Conservation (phyloP, 2,888 invertebrate species). For the Hedychridium roseum region DNA sequence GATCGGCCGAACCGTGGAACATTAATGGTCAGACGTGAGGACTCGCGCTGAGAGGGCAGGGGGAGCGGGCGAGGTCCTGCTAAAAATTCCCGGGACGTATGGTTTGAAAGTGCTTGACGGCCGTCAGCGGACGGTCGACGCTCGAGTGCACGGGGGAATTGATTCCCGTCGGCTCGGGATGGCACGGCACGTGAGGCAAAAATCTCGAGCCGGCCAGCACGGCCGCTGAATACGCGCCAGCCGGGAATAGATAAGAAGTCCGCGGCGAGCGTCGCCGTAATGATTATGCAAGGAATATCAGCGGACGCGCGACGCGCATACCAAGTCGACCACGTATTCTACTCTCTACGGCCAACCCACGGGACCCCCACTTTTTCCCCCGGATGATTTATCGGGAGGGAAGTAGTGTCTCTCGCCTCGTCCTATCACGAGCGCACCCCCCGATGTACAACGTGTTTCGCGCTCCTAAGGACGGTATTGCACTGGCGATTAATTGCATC, state of each 20-base stretch:
- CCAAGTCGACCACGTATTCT: slow-evolving; percentile 39
- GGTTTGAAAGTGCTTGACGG: too few species aligned
- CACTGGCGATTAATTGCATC: too few species aligned
- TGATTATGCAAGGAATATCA: slow-evolving; percentile 57
- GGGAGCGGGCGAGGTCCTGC: too few species aligned
- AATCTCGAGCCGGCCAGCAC: slow-evolving; percentile 33
- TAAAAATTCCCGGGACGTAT: too few species aligned
- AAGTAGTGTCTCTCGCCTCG: slow-evolving; percentile 1
- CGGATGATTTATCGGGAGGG: slow-evolving; percentile 23
- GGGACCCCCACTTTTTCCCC: slow-evolving; percentile 19
- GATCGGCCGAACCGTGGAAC: too few species aligned
- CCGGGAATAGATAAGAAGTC: slow-evolving; percentile 49
- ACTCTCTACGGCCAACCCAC: too few species aligned
- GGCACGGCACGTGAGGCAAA: slow-evolving; percentile 30
- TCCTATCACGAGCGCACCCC: background rate
- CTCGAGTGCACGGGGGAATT: slow-evolving; percentile 27
- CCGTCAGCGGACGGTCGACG: too few species aligned
- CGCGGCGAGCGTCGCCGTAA: slow-evolving; percentile 40
- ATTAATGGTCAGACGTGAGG: too few species aligned
- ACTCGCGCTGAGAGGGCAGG: too few species aligned
- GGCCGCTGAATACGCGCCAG: slow-evolving; percentile 44
- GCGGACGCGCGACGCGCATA: slow-evolving; percentile 41
- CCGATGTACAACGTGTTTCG: background rate
- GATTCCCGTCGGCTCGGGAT: slow-evolving; percentile 19
- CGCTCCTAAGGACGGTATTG: too few species aligned